Percentiles rank a stretch among this genome's conserved stretches.
These are phyloP conservation scores for Nanorana parkeri DNA, from an alignment of 2,113 vertebrate species.

Conservation along the genomic window DNA sequence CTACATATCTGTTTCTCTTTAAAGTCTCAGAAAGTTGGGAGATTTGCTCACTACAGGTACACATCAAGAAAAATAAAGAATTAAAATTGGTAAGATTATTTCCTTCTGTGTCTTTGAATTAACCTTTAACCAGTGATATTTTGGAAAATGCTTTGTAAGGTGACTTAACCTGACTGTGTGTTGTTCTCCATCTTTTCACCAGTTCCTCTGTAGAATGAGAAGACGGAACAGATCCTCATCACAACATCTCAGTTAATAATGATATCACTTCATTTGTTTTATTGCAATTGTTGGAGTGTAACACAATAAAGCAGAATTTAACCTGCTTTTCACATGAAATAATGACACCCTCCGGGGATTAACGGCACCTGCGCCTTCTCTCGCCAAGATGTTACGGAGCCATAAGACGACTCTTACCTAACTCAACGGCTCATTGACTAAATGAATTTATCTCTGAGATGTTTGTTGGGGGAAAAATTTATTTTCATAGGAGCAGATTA, in stretches of 20 bases:
- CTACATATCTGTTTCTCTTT: too few relatives aligned
- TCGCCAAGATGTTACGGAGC: constrained; percentile 14
- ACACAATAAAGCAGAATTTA: constrained; percentile 9
- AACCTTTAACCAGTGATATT: too few relatives aligned
- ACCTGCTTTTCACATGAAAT: constrained; percentile 18
- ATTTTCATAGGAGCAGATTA: constrained; percentile 14
- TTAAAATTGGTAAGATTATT: too few relatives aligned
- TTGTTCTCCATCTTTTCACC: too few relatives aligned
- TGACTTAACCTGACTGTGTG: too few relatives aligned
- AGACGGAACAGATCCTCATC: not conserved
- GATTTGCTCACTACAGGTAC: too few relatives aligned
- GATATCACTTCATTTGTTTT: constrained; percentile 37
- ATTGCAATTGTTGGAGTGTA: constrained; percentile 14
- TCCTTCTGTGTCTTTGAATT: too few relatives aligned
- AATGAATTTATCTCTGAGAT: constrained; percentile 20
- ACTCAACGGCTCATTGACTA: constrained; percentile 37
- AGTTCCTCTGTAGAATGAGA: too few relatives aligned
- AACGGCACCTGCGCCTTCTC: constrained; percentile 8
- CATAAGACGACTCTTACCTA: constrained; percentile 30
- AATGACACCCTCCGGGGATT: constrained; percentile 26
- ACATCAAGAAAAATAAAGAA: too few relatives aligned
- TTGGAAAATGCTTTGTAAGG: too few relatives aligned
- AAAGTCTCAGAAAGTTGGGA: too few relatives aligned
- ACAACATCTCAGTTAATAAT: not conserved
- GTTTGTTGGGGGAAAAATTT: constrained; percentile 8